These are phyloP conservation scores for Malurus splendens DNA, from an alignment of 2,797 vertebrate genomes.

Conservation along the genomic window DNA sequence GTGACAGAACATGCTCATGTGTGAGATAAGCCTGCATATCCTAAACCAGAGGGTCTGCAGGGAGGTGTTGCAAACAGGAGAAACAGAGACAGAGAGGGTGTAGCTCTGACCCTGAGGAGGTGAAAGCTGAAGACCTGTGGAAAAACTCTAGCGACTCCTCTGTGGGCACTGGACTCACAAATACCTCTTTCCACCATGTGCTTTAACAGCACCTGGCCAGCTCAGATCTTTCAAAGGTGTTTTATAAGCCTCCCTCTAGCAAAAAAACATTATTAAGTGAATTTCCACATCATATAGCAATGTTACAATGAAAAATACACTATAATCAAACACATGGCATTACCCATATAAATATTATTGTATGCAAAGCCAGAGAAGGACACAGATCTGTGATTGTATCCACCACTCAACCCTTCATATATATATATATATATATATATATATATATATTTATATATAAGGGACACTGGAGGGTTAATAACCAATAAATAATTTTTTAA, in stretches of 20 bases:
- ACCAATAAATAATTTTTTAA: neutral
- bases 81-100: accelerated
- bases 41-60: neutral
- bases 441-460: neutral
- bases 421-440: neutral
- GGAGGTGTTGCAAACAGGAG: neutral
- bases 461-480: neutral
- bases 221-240: neutral
- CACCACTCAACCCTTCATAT: neutral
- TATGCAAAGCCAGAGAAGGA: neutral
- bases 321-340: neutral
- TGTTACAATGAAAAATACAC: neutral
- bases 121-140: neutral
- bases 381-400: too few species aligned
- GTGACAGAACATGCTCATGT: neutral
- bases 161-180: neutral
- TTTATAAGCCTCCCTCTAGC: neutral
- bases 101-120: neutral
- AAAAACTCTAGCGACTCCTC: neutral
- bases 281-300: neutral
- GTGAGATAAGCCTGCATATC: neutral
- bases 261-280: neutral
- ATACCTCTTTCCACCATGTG: neutral
- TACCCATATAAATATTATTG: neutral
- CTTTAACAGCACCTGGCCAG: neutral